Base-by-base conservation (phyloP, 1,140 invertebrate species). In the Potamilus streckersoni region DNA sequence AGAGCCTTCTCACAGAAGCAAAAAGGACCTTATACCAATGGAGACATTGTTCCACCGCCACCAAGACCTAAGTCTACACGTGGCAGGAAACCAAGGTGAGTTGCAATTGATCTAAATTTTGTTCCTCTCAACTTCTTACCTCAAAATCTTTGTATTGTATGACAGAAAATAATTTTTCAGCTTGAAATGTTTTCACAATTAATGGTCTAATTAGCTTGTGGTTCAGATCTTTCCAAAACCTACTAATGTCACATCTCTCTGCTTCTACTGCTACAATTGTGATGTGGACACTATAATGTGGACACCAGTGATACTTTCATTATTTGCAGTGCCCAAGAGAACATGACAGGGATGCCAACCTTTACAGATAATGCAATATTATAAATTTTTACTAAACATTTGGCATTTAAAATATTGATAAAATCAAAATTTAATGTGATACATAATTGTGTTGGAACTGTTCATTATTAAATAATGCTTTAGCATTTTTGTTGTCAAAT, bases 41-140 rank as follows among this genome's bases (percentile, higher is more conserved):
- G 67, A 69, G 49, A 74, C 57, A 66, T 59, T 71, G 23, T 60
- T 71, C 59, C 74, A 74, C 31, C 64, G 31, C 20, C 69, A 74
- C 23, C 63, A 68, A 71, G 63, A 71, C 38, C 57, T 60, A 83
- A 79, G 65, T 73, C 74, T 17, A 74, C 70, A 13, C 64, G 82
- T 56, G 82, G 82, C 15, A 71, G 82, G 38, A 80, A 80, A 77
- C 82, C 82, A 38, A 83, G 78, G 81, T 83, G 27, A 63, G 73
- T 23, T 61, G 8, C n/a, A 49, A 49, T 11, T 49, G 38, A 49
- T 49, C 38, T 6, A 6, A 49, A 49, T 49, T 49, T 49, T 49
- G 6, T 0, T 49, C 38, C 38, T 49, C 6, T n/a, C 38, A 8
- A 8, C 38, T 49, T 49, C 38, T 49, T 49, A 49, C 38, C 38